These are phyloP conservation scores for Andrena fulva DNA, from an alignment of 2,888 invertebrate genomes.

Conservation along the genomic window DNA sequence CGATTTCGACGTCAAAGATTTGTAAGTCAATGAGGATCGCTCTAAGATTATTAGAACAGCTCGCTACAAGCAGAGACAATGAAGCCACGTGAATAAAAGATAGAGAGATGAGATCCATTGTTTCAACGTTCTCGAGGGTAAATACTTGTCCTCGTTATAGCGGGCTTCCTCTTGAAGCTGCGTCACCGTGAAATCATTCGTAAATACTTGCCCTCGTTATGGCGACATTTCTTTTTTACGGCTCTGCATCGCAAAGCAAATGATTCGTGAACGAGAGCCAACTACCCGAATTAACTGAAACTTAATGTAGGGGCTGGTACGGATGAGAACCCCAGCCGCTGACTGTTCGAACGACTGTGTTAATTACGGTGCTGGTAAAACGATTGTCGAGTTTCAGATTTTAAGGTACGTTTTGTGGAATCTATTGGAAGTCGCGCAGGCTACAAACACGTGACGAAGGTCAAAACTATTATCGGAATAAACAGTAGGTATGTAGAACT, in stretches of 20 bases:
- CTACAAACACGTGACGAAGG: no score
- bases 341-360: no score
- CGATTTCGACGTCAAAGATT: conserved; percentile 36
- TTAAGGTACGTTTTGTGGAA: no score
- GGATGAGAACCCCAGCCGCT: no score
- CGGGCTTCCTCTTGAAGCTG: conserved; percentile 46
- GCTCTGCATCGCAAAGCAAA: conserved; percentile 42
- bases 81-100: conserved; percentile 71
- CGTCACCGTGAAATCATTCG: conserved; percentile 66
- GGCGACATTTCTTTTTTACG: conserved; percentile 50
- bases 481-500: no score
- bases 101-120: conserved; percentile 67
- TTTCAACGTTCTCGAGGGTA: conserved; percentile 69
- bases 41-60: conserved; percentile 59
- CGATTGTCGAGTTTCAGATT: no score
- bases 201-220: conserved; percentile 72
- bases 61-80: conserved; percentile 40
- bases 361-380: no score
- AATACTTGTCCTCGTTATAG: conserved; percentile 74
- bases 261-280: conserved; percentile 37
- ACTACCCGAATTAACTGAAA: conserved; percentile 56
- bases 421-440: no score
- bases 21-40: conserved; percentile 56
- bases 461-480: no score
- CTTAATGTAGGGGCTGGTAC: not conserved